These are phyloP conservation scores for Gambusia affinis DNA, from an alignment of 2,113 vertebrate species.

Conservation along the genomic window DNA sequence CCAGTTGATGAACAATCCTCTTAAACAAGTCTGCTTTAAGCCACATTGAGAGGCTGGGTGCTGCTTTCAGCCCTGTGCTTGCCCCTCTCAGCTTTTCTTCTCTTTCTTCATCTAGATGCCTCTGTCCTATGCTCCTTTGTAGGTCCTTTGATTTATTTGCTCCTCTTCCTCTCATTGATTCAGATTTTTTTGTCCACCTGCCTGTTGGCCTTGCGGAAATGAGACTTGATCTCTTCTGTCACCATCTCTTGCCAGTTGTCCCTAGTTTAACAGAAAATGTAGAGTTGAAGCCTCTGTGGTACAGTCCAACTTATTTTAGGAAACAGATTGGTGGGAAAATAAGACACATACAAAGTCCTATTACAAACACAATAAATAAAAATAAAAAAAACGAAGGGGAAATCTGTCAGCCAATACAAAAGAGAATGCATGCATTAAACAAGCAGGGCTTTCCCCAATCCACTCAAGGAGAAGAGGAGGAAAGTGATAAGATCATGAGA, in stretches of 20 bases:
- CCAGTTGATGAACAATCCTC: conserved; percentile 77
- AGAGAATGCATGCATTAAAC: conserved; percentile 28
- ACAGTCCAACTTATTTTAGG: background rate
- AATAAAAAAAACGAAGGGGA: background rate
- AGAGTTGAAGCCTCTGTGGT: conserved; percentile 2
- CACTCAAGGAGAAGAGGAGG: conserved; percentile 52
- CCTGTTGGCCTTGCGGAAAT: conserved; percentile 81
- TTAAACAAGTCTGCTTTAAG: conserved; percentile 81
- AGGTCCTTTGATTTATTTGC: conserved; percentile 23
- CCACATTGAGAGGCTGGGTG: conserved; percentile 63
- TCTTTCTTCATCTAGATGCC: conserved; percentile 7
- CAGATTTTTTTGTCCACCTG: conserved; percentile 78
- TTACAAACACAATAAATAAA: conserved; percentile 11
- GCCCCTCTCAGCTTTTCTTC: conserved; percentile 15
- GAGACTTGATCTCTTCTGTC: conserved; percentile 86
- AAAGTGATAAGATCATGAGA: conserved; percentile 59
- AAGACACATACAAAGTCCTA: background rate
- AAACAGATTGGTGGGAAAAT: background rate
- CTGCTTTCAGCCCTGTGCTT: conserved; percentile 46
- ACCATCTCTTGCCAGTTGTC: conserved; percentile 85
- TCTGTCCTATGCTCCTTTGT: conserved; percentile 12
- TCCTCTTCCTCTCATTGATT: conserved; percentile 25
- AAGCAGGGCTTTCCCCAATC: conserved; percentile 40
- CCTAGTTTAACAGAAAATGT: conserved; percentile 65
- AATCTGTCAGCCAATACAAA: conserved; percentile 1